Evolutionary conservation across 2,797 vertebrate genomes (phyloP).

Genomic region (Coregonus suidteri): DNA sequence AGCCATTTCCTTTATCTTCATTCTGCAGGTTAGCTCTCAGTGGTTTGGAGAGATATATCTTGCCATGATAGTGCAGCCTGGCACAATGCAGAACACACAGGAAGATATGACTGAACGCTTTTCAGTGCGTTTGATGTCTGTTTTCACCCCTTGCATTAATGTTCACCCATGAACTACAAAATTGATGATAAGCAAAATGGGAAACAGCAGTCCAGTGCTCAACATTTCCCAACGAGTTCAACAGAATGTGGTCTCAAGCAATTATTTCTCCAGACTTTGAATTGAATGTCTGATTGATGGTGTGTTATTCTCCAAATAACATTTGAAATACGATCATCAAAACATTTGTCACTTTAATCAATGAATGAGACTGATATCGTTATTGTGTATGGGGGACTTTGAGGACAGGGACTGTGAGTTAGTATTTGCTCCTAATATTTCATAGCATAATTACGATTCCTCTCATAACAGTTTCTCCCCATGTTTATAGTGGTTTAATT

Average conservation of each 20-base stretch:
- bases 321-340: constrained; percentile 1
- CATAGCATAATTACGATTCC: background rate
- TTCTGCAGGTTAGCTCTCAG: constrained; percentile 68
- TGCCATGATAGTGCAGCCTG: constrained; percentile 51
- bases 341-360: background rate
- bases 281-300: constrained; percentile 12
- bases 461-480: background rate
- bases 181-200: constrained; percentile 49
- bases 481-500: background rate
- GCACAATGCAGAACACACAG: constrained; percentile 56
- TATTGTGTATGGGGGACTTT: background rate
- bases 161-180: constrained; percentile 37
- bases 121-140: constrained; percentile 64
- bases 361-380: background rate
- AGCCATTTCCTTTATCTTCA: constrained; percentile 74
- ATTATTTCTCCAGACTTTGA: constrained; percentile 22
- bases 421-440: background rate
- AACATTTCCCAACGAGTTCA: constrained; percentile 14
- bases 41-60: constrained; percentile 61
- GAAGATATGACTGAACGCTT: constrained; percentile 44
- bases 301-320: background rate
- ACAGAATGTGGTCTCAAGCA: constrained; percentile 30
- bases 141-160: constrained; percentile 54
- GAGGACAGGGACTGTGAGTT: background rate
- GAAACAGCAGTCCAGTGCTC: background rate